These are phyloP conservation scores for Parnassius orleans DNA, from an alignment of 2,888 invertebrate genomes.

Conservation along the genomic window DNA sequence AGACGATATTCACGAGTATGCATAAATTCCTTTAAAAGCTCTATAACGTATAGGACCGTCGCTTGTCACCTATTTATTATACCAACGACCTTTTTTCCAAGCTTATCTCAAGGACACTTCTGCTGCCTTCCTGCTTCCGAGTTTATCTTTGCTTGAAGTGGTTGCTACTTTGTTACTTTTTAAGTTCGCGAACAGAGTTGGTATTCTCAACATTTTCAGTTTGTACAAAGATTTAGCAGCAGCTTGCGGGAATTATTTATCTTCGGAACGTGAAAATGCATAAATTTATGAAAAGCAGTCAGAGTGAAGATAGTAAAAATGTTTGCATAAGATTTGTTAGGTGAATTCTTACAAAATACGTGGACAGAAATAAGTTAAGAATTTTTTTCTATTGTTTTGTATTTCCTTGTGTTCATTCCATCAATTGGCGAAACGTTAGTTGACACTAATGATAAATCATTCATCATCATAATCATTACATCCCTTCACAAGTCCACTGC, in stretches of 20 bases:
- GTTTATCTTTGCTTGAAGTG: constrained; percentile 42
- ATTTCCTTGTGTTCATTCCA: too few relatives aligned
- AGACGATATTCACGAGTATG: neutral
- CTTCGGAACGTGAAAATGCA: constrained; percentile 22
- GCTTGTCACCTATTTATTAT: constrained; percentile 33
- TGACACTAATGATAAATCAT: too few relatives aligned
- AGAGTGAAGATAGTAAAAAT: neutral
- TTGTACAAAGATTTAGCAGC: constrained; percentile 20
- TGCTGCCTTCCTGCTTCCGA: constrained; percentile 31
- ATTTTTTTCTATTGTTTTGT: too few relatives aligned
- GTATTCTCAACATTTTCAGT: constrained; percentile 29
- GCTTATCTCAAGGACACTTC: constrained; percentile 43
- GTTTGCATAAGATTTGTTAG: too few relatives aligned
- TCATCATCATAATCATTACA: too few relatives aligned
- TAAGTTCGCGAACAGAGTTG: constrained; percentile 32
- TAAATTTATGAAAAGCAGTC: constrained; percentile 10
- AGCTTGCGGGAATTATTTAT: constrained; percentile 12
- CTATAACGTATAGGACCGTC: constrained; percentile 30
- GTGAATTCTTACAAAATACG: too few relatives aligned
- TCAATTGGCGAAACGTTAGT: too few relatives aligned
- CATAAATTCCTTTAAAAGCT: constrained; percentile 3
- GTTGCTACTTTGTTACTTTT: constrained; percentile 39
- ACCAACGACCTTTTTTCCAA: constrained; percentile 34
- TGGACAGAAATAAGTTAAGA: too few relatives aligned
- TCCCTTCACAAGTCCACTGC: too few relatives aligned